These are phyloP conservation scores for Adineta ricciae DNA, from an alignment of 2,888 invertebrate genomes.

Conservation along the genomic window DNA sequence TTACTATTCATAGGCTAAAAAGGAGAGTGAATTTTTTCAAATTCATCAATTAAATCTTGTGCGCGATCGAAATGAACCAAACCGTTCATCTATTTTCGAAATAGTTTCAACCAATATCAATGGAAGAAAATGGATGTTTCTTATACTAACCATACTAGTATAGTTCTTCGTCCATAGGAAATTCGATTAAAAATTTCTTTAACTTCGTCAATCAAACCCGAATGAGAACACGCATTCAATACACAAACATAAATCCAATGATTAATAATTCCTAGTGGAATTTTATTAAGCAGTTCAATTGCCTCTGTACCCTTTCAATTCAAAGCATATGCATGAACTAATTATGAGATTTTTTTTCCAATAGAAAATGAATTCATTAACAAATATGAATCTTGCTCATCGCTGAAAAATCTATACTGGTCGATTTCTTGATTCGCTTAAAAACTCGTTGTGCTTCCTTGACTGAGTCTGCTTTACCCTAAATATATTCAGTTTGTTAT, in stretches of 20 bases:
- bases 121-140: not conserved
- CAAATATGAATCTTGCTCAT: too few species aligned
- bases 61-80: not conserved
- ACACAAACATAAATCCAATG: not conserved
- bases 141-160: not conserved
- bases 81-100: not conserved
- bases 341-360: not conserved
- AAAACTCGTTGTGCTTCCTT: too few species aligned
- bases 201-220: not conserved
- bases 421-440: too few species aligned
- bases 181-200: not conserved
- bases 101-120: not conserved
- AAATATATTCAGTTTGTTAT: not conserved
- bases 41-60: constrained; percentile 4
- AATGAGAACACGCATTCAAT: not conserved
- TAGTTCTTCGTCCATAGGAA: not conserved
- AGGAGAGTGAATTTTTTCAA: not conserved
- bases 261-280: not conserved
- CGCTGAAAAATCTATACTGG: too few species aligned
- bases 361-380: too few species aligned
- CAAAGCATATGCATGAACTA: not conserved
- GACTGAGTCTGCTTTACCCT: not conserved
- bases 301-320: not conserved
- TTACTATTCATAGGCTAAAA: not conserved
- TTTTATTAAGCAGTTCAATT: not conserved